These are phyloP conservation scores for Spinus pinus DNA, from an alignment of 2,797 vertebrate genomes.

Conservation along the genomic window DNA sequence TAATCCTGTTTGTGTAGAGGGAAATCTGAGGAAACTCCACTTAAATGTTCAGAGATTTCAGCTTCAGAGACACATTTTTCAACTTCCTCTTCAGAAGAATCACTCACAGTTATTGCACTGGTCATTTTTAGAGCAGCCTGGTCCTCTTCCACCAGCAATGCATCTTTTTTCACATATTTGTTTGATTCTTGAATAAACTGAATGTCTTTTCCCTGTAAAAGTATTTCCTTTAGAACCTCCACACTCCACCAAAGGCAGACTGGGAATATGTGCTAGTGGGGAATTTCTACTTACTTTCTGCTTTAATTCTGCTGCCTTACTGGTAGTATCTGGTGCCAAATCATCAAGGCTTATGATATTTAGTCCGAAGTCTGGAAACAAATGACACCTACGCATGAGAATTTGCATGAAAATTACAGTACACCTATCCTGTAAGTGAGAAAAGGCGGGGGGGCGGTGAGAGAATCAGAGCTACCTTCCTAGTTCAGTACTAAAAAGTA, in stretches of 20 bases:
- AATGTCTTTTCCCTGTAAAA: background rate
- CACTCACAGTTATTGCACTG: background rate
- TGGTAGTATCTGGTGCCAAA: constrained; percentile 63
- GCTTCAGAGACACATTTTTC: constrained; percentile 56
- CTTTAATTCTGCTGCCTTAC: background rate
- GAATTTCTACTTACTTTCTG: constrained; percentile 46
- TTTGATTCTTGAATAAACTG: background rate
- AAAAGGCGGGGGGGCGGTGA: background rate
- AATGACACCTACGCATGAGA: background rate
- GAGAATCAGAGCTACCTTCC: background rate
- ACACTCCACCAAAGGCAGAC: background rate
- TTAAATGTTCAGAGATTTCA: constrained; percentile 78
- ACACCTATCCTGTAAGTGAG: background rate
- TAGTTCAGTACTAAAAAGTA: background rate
- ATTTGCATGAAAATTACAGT: background rate
- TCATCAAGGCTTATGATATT: constrained; percentile 88
- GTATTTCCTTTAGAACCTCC: background rate
- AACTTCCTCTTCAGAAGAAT: constrained; percentile 64
- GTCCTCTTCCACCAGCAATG: background rate
- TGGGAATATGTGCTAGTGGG: background rate
- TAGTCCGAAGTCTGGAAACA: constrained; percentile 80
- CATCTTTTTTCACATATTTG: background rate
- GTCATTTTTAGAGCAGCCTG: background rate
- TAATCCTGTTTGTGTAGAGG: background rate
- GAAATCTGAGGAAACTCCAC: background rate